Conservation (phyloP, 2,113 vertebrate species). For the Crotalus tigris region DNA sequence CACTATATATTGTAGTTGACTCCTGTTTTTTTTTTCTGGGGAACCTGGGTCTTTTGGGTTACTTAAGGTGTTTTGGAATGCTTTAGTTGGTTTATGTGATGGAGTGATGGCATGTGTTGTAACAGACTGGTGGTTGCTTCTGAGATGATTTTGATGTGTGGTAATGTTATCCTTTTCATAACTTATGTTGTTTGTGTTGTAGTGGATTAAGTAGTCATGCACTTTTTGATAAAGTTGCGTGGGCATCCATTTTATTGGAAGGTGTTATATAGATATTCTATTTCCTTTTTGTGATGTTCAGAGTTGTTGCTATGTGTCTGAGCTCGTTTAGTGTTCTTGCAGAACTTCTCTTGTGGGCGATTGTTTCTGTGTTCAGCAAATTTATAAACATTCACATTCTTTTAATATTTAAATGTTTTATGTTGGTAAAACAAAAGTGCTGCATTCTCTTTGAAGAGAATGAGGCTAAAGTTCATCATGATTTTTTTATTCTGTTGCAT, state of each 20-base stretch:
- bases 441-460: background rate
- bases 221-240: background rate
- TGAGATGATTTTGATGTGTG: background rate
- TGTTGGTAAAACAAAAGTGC: background rate
- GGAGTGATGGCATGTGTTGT: background rate
- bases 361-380: background rate
- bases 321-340: background rate
- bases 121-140: background rate
- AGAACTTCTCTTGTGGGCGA: background rate
- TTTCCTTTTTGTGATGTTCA: background rate
- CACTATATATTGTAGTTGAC: background rate
- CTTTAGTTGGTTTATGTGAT: background rate
- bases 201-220: background rate
- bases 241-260: background rate
- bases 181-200: background rate
- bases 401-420: constrained; percentile 24
- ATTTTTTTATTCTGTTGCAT: constrained; percentile 16
- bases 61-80: background rate
- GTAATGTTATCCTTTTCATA: background rate
- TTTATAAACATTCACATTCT: constrained; percentile 3
- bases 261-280: background rate
- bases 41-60: background rate
- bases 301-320: background rate
- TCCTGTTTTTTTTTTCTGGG: background rate
- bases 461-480: constrained; percentile 12